These are phyloP conservation scores for Mesoligia furuncula DNA, from an alignment of 2,888 invertebrate species.

Conservation along the genomic window DNA sequence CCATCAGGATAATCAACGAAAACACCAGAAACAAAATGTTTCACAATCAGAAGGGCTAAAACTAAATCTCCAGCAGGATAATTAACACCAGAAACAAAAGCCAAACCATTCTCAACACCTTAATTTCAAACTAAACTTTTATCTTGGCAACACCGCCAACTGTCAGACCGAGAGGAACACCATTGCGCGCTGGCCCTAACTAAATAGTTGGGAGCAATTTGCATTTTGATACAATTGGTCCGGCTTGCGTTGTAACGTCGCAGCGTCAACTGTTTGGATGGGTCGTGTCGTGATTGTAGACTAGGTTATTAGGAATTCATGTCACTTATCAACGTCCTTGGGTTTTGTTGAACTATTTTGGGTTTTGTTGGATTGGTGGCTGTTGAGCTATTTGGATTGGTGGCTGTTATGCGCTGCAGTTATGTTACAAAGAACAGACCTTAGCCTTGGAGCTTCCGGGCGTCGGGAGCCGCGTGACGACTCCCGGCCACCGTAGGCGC, in stretches of 20 bases:
- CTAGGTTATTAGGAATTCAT: constrained; percentile 62
- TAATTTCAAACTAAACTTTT: constrained; percentile 21
- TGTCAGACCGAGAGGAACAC: constrained; percentile 5
- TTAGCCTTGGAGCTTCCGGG: no score
- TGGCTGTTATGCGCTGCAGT: background rate
- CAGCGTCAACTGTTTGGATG: constrained; percentile 60
- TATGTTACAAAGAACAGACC: background rate
- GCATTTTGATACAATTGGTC: constrained; percentile 69
- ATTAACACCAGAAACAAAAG: constrained; percentile 2
- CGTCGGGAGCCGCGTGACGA: no score
- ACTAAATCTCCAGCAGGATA: constrained; percentile 1
- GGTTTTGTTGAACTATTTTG: constrained; percentile 11
- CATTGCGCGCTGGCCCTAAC: constrained; percentile 56
- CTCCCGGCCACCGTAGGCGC: no score
- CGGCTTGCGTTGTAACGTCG: constrained; percentile 59
- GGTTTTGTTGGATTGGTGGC: background rate
- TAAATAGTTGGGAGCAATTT: constrained; percentile 67
- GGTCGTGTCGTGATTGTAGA: constrained; percentile 46
- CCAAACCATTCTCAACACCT: background rate
- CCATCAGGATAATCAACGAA: background rate
- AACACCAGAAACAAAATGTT: constrained; percentile 7
- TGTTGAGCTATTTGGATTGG: constrained; percentile 9
- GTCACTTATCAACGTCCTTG: constrained; percentile 38
- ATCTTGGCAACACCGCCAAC: constrained; percentile 28
- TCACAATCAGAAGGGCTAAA: background rate